Base-by-base conservation (phyloP, 1,140 invertebrate genomes). In the Caenorhabditis inopinata region DNA sequence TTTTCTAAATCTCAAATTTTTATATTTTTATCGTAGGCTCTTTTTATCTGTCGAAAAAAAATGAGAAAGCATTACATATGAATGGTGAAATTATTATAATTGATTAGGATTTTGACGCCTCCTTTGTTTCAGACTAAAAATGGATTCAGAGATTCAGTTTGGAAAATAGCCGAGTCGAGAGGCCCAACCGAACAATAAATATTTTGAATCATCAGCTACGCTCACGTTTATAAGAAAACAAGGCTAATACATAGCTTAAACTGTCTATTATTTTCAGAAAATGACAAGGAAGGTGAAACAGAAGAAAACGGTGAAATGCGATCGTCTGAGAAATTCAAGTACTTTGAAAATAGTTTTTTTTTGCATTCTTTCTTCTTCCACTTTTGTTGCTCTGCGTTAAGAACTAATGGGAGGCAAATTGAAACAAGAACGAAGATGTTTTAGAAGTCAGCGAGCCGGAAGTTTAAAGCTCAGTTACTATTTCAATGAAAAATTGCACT, bases 261-360 rank as follows among this genome's bases (percentile, higher is more conserved):
- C 38, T 38, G 25, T 38, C 38, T 68, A 32, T 68, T 68, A 12
- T 68, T 68, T 68, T 42, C 1, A 38, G 32, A 68, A 68, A 32
- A 68, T 38, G 58, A 38, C 58, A 68, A 1, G 18, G 58, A 38
- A n/a, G 32, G 9, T 38, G 27, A 68, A 68, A 32, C 21, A 16
- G 27, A 62, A 32, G n/a, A 38, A 68, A 42, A 68, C 6, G 32
- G 32, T 38, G 58, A 68, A 68, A 68, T 68, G 35, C 58, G 58
- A 68, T 68, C 58, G 58, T 32, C n/a, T 42, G 58, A 68, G 58
- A 68, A 68, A 68, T 68, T 68, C 58, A 38, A 68, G 58, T 68
- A 32, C 58, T 68, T 68, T 32, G n/a, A 68, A 68, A 68, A 68
- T 68, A 68, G 58, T 38, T 68, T 68, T 68, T 27, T 42, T 42